Base-by-base conservation (phyloP, 2,888 invertebrate genomes). In the Caenorhabditis sp. region DNA sequence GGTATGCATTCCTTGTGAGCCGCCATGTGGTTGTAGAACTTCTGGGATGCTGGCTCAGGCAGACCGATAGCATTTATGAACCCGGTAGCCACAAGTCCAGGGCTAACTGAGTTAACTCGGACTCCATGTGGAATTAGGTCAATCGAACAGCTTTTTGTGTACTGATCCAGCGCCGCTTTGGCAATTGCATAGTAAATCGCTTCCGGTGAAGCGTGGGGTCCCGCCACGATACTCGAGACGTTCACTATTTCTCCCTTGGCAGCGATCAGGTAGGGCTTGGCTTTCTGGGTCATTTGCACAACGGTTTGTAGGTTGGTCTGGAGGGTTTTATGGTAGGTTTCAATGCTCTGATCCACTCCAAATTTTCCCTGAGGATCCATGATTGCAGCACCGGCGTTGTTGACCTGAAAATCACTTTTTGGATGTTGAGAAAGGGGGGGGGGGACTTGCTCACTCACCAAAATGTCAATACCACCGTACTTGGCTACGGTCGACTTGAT, bases 221-320 rank as follows among this genome's bases (percentile, higher is more conserved):
- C 68, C 4, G 53, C 62, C 0, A 60, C 69, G 6, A 76, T 70
- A 53, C 74, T 76, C 5, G 74, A 74, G 8, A 80, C 80, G 44
- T 80, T 80, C 1, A 80, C 44, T n/a, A 80, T 28, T 40, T 74
- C 80, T 70, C 80, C 80, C n/a, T 70, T 74, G 3, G 74, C 13
- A 13, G 62, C 35, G 6, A 69, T 50, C 18, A 80, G 35, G 20
- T 74, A 20, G 22, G 37, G 11, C n/a, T 55, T 69, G 1, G 69
- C 68, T 47, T 76, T 76, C 20, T 76, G 62, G 9, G 74, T 80
- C 24, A 80, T 13, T 6, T 67, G 58, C 15, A 80, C 68, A 18
- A 72, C 80, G 55, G 71, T 67, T 69, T 37, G 40, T 22, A 77
- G 8, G 35, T 77, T 77, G 20, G 62, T 62, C 28, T 55, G 32